Base-by-base conservation (phyloP, 2,888 invertebrate genomes). In the Macrophya annulata region DNA sequence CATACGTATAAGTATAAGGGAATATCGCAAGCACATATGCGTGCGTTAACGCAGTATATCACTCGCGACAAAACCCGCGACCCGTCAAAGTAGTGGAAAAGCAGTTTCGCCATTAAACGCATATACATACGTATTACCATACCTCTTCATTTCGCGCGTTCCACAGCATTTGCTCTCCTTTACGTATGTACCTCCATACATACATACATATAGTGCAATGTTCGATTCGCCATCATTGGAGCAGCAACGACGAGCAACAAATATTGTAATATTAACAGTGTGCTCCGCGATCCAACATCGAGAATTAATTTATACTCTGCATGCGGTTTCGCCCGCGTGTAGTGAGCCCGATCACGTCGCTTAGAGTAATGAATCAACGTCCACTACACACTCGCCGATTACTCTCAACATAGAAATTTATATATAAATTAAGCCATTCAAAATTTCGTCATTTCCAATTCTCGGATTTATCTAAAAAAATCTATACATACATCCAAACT, bases 51-150 rank as follows among this genome's bases (percentile, higher is more conserved):
- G 83, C 83, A 83, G 51, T 83, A 83, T 83, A 83, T 83, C 83
- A 83, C 83, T 83, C 6, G 81, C 68, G 83, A 68, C 68, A 83
- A 65, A 83, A 83, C 48, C 21, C 81, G 71, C 71, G 81, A 81
- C 68, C 83, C 83, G 83, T 83, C 83, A 83, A 83, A 83, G 51
- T 71, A 59, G 65, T 83, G 83, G 83, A 83, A 71, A 48, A 83
- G 83, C 51, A 17, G 83, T 83, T 37, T 83, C 51, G 83, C 83
- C 81, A 81, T 81, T 81, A 81, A 81, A 81, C 43, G 62, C 37
- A 43, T 21, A 15, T 17, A 31, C 40, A 25, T 17, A 10, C 37
- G 17, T 25, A 51, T 77, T 31, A 31, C 55, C 31, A 15, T 2
- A 62, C 81, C 43, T 77, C 77, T 77, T 77, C 55, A 77, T 77